A percentile compares a stretch with the other conserved stretches of the same genome.
These are phyloP conservation scores for Himantopus leucocephalus DNA, from an alignment of 2,113 vertebrate species.

Conservation along the genomic window DNA sequence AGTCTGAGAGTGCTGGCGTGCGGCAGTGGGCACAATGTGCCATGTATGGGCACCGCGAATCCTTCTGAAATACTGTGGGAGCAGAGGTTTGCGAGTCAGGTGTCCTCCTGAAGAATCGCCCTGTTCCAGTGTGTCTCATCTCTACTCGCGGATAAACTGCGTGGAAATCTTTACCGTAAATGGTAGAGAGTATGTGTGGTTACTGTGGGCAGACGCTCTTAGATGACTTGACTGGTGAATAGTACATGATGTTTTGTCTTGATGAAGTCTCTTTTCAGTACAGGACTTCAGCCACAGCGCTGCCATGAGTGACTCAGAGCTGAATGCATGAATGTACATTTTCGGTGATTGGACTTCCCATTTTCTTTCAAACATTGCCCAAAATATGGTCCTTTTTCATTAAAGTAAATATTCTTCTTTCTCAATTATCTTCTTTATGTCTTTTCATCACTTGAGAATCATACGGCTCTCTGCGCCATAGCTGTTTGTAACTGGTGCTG, in stretches of 20 bases:
- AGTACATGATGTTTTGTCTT: slow-evolving; percentile 22
- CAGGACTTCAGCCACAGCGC: neutral
- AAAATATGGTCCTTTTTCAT: neutral
- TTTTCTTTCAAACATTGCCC: neutral
- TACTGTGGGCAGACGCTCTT: neutral
- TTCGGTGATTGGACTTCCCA: neutral
- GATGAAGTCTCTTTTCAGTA: neutral
- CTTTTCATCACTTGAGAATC: neutral
- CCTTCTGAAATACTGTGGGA: neutral
- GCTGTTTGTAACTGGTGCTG: neutral
- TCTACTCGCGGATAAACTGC: neutral
- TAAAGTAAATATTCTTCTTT: neutral
- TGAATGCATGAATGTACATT: neutral
- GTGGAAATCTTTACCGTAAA: neutral
- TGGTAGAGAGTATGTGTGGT: neutral
- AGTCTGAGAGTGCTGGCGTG: neutral
- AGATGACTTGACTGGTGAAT: neutral
- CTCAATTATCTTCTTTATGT: neutral
- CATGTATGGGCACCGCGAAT: neutral
- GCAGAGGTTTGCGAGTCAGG: neutral
- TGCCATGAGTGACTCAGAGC: slow-evolving; percentile 3
- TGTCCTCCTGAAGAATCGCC: neutral
- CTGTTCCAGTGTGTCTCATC: neutral
- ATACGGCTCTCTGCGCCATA: neutral
- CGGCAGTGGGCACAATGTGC: neutral